phyloP scores from a whole-genome alignment of 2,888 invertebrate genomes.

The Ormyrus thymus region DNA sequence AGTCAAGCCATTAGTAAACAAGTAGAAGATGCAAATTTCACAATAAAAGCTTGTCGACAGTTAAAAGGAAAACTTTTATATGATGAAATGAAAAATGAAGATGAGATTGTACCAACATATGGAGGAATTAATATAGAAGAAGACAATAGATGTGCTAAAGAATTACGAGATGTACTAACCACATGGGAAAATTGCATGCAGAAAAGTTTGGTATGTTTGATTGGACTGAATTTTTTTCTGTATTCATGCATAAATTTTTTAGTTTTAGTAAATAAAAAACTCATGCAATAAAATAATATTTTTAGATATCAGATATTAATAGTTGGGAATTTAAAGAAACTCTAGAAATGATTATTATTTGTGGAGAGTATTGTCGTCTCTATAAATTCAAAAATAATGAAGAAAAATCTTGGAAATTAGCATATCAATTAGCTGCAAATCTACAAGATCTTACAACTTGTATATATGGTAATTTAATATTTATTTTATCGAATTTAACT shows the following conservation, averaged over 20 bases:
- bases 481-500: neutral
- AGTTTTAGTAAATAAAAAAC: no score
- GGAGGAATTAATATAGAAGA: slow-evolving; percentile 66
- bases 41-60: slow-evolving; percentile 49
- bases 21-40: slow-evolving; percentile 50
- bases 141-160: slow-evolving; percentile 60
- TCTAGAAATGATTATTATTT: slow-evolving; percentile 63
- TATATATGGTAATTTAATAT: slow-evolving; percentile 62
- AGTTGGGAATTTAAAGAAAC: slow-evolving; percentile 61
- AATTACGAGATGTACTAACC: slow-evolving; percentile 59
- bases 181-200: slow-evolving; percentile 64
- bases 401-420: slow-evolving; percentile 65
- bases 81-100: slow-evolving; percentile 48
- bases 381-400: slow-evolving; percentile 66
- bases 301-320: slow-evolving; percentile 59
- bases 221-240: no score
- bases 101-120: slow-evolving; percentile 67
- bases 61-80: slow-evolving; percentile 27
- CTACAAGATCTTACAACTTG: slow-evolving; percentile 60
- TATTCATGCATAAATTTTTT: no score
- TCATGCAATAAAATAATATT: neutral
- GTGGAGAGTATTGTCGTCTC: slow-evolving; percentile 68
- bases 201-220: slow-evolving; percentile 61
- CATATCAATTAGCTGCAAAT: slow-evolving; percentile 63
- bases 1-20: slow-evolving; percentile 52